Base-by-base conservation (phyloP, 2,888 invertebrate species). In the Leucophora obtusa region DNA sequence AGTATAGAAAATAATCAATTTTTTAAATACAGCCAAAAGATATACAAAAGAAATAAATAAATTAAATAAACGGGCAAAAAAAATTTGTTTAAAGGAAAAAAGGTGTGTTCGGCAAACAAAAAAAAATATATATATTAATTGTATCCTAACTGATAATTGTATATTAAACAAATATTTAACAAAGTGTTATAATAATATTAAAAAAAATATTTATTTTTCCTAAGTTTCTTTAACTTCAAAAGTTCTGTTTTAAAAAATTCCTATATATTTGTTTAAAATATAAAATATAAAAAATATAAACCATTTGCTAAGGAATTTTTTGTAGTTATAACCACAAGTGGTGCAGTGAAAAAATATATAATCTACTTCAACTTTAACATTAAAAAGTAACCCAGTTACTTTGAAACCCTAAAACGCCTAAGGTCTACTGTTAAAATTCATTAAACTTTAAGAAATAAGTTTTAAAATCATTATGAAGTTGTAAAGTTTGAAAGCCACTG, bases 401-500 rank as follows among this genome's bases (percentile, higher is more conserved):
- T 21, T 62, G 35, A 74, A 81, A 74, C 81, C 77, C 18, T 74
- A 81, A 81, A 77, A 81, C 81, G 81, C 81, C 77, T 81, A 62
- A 70, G 53, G 62, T 70, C 70, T 60, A 33, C 60, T 50, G 18
- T 18, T 24, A 69, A 69, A 60, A 56, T 70, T 59, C 5, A n/a
- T n/a, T n/a, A 9, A 72, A 72, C 51, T 21, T 28, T 54, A 9
- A 3, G 5, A 47, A 65, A 77, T 63, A 70, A 77, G 65, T 73
- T 77, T 76, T 0, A 38, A 1, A 56, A 11, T 3, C 0, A 35
- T 10, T 60, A 50, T 1, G 8, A 38, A 14, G 11, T 33, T 5
- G 3, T 0, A 2, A 8, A 38, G 69, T 77, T 81, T 66, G 5
- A 10, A 5, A 70, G 21, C 28, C 56, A 58, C 38, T 81, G 77